Evolutionary conservation across 2,113 vertebrate genomes (phyloP).

Genomic region (Cairina moschata): DNA sequence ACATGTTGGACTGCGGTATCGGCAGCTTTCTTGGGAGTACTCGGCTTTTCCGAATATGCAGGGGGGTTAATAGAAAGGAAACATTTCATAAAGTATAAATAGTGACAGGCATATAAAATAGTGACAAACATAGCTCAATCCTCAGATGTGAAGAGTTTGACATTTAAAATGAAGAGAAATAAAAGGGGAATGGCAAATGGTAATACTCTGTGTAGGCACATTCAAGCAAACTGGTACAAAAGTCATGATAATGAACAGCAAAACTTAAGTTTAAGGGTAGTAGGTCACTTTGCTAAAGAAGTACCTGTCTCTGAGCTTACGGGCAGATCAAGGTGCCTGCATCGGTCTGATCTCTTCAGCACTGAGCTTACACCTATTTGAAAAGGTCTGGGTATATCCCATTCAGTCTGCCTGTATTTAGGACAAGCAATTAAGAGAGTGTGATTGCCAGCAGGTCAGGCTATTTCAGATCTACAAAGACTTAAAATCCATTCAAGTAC

Average conservation of each 20-base stretch:
- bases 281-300: neutral
- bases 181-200: neutral
- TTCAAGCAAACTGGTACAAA: neutral
- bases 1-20: neutral
- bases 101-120: neutral
- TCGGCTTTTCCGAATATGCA: neutral
- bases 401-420: neutral
- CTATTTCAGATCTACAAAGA: constrained; percentile 25
- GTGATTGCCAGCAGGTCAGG: constrained; percentile 4
- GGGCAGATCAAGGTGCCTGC: neutral
- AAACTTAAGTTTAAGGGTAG: neutral
- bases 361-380: neutral
- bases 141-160: neutral
- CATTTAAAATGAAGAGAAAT: neutral
- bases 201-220: neutral
- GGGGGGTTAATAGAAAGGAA: neutral
- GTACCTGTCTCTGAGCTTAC: rapidly evolving
- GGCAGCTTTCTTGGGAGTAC: neutral
- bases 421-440: neutral
- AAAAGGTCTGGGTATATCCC: neutral
- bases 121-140: neutral
- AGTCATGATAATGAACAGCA: neutral
- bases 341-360: neutral
- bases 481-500: constrained; percentile 1
- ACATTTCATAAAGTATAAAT: neutral